Conservation (phyloP, 2,888 invertebrate genomes). For the Leptura quadrifasciata region DNA sequence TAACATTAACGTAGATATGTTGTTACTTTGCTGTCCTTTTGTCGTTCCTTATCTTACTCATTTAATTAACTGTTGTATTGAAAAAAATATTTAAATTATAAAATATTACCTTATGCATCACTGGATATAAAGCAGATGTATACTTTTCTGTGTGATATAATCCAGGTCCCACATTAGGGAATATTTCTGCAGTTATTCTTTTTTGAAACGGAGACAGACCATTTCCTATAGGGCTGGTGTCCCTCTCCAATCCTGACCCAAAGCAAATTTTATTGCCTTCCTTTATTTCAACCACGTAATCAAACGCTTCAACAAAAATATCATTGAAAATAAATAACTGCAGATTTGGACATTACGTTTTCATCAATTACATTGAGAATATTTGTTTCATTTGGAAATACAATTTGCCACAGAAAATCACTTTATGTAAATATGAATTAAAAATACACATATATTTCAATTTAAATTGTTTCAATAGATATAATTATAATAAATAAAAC, state of each 20-base stretch:
- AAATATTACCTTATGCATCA: slow-evolving; percentile 63
- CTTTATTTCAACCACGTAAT: slow-evolving; percentile 69
- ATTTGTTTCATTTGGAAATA: too few relatives aligned
- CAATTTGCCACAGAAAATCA: not conserved
- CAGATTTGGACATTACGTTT: too few relatives aligned
- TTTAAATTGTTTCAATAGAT: too few relatives aligned
- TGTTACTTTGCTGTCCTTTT: too few relatives aligned
- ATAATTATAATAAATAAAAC: too few relatives aligned
- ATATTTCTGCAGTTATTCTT: slow-evolving; percentile 56
- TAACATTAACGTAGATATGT: too few relatives aligned
- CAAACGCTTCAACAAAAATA: slow-evolving; percentile 62
- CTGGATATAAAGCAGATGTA: slow-evolving; percentile 60
- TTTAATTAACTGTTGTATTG: too few relatives aligned
- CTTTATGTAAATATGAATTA: not conserved
- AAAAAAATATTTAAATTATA: too few relatives aligned
- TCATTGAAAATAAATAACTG: not conserved
- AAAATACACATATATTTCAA: not conserved
- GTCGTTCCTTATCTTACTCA: too few relatives aligned
- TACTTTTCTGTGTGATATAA: slow-evolving; percentile 61
- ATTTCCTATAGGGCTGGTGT: slow-evolving; percentile 65
- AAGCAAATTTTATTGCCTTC: slow-evolving; percentile 67
- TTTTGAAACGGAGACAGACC: slow-evolving; percentile 64
- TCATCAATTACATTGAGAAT: too few relatives aligned
- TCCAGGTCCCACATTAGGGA: slow-evolving; percentile 61
- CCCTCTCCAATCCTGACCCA: slow-evolving; percentile 64